phyloP scores from a whole-genome alignment of 2,888 invertebrate species.

The Nemoura dubitans region DNA sequence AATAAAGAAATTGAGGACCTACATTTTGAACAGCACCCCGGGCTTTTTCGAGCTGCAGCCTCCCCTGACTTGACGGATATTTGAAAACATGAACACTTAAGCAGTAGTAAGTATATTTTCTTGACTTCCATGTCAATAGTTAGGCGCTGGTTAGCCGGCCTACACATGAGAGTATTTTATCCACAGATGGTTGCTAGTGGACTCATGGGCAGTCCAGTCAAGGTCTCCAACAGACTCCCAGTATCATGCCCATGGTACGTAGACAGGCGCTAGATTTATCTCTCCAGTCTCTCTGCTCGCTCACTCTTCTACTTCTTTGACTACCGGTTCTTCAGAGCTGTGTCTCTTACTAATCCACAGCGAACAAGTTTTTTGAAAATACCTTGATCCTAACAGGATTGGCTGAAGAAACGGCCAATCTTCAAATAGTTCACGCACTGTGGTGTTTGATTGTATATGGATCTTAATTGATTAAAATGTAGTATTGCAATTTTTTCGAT shows the following conservation, averaged over 20 bases:
- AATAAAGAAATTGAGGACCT: too few species aligned
- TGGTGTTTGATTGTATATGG: not conserved
- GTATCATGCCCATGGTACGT: too few species aligned
- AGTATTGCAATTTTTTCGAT: not conserved
- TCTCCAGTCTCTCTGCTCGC: too few species aligned
- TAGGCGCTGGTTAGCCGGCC: too few species aligned
- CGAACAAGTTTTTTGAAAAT: not conserved
- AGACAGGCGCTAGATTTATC: not conserved
- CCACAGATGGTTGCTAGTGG: too few species aligned
- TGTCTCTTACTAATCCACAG: not conserved
- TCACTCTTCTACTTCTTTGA: not conserved
- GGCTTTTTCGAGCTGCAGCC: too few species aligned
- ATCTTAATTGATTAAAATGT: slow-evolving; percentile 17
- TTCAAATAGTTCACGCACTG: not conserved
- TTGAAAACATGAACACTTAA: too few species aligned
- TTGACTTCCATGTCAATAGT: too few species aligned
- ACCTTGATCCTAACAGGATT: not conserved
- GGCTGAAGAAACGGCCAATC: slow-evolving; percentile 9
- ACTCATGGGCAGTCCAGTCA: not conserved
- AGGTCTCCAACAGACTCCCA: not conserved
- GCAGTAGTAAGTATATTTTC: too few species aligned
- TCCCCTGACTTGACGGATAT: too few species aligned
- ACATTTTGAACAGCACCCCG: too few species aligned
- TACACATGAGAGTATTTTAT: too few species aligned
- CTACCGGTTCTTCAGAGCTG: slow-evolving; percentile 22